phyloP scores from a whole-genome alignment of 2,888 invertebrate species.

The Micoletzkya japonica region DNA sequence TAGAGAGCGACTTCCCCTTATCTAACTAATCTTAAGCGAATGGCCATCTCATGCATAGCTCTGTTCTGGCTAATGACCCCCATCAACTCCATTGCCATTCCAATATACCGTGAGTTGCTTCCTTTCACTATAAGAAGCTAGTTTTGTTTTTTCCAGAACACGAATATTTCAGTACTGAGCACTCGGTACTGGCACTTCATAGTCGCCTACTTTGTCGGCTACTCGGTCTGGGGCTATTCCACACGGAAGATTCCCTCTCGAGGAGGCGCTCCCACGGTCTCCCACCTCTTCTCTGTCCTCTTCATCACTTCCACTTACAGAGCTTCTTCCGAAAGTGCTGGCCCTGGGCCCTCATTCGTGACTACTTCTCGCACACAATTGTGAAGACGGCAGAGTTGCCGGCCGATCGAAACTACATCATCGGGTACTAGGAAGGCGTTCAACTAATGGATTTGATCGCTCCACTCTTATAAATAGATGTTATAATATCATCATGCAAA shows the following conservation, averaged over 20 bases:
- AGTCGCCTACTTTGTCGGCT: not conserved
- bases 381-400: slow-evolving; percentile 23
- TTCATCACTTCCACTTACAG: slow-evolving; percentile 3
- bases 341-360: slow-evolving; percentile 9
- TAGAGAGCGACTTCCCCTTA: too few relatives aligned
- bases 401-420: slow-evolving; percentile 11
- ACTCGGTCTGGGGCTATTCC: not conserved
- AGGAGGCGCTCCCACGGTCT: too few relatives aligned
- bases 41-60: not conserved
- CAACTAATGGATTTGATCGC: too few relatives aligned
- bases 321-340: slow-evolving; percentile 3
- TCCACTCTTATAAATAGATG: not conserved
- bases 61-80: slow-evolving; percentile 6
- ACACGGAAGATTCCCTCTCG: not conserved
- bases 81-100: not conserved
- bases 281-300: too few relatives aligned
- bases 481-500: not conserved
- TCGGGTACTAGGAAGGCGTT: too few relatives aligned
- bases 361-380: slow-evolving; percentile 25
- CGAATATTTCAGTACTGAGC: not conserved
- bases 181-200: not conserved
- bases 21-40: too few relatives aligned
- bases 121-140: not conserved
- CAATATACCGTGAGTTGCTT: not conserved
- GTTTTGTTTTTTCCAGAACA: too few relatives aligned